phyloP scores from a whole-genome alignment of 2,888 invertebrate genomes.

The Scaptomyza caliginosa region DNA sequence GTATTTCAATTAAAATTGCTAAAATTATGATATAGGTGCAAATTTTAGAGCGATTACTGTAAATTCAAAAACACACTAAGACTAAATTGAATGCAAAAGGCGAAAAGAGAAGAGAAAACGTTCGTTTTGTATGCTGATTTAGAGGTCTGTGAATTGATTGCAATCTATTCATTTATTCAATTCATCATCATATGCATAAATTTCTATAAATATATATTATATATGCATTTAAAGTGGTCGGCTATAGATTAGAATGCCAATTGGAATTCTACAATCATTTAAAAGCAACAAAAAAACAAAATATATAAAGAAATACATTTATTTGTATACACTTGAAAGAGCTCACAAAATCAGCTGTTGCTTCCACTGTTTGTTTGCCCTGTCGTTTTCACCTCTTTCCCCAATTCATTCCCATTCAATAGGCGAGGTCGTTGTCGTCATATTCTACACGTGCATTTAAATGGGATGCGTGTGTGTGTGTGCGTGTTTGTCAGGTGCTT shows the following conservation, averaged over 20 bases:
- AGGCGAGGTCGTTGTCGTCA: slow-evolving; percentile 48
- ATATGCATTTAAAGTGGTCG: slow-evolving; percentile 41
- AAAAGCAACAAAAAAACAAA: not conserved
- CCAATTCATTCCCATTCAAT: slow-evolving; percentile 25
- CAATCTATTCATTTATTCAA: slow-evolving; percentile 61
- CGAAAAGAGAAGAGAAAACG: not conserved
- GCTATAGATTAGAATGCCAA: slow-evolving; percentile 56
- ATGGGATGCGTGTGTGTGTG: not conserved
- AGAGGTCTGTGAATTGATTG: slow-evolving; percentile 36
- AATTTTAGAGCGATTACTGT: not conserved
- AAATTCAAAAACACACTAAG: not conserved
- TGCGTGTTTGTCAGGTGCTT: slow-evolving; percentile 37
- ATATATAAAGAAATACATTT: not conserved
- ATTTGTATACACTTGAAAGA: slow-evolving; percentile 13
- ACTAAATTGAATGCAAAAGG: slow-evolving; percentile 2
- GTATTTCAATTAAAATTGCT: not conserved
- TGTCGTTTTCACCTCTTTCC: slow-evolving; percentile 13
- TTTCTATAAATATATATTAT: no score
- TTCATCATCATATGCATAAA: slow-evolving; percentile 24
- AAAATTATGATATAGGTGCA: no score
- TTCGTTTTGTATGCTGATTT: slow-evolving; percentile 33
- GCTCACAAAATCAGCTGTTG: slow-evolving; percentile 23
- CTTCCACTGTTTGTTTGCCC: slow-evolving; percentile 20
- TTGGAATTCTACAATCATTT: slow-evolving; percentile 54
- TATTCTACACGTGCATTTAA: slow-evolving; percentile 8